Evolutionary conservation across 2,113 vertebrate species (phyloP).

Genomic region (Martes martes): DNA sequence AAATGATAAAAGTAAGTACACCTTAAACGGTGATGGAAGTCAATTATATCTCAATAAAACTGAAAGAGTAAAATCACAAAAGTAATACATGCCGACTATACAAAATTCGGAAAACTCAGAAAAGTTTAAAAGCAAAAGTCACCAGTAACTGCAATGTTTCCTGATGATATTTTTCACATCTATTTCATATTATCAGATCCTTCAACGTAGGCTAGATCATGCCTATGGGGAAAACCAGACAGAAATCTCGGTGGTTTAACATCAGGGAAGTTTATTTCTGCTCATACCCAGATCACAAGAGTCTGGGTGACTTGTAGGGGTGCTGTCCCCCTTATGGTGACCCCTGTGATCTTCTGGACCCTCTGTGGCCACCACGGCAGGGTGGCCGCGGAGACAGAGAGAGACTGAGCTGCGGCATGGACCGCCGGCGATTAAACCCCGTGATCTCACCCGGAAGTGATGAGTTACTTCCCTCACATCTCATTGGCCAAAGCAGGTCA

Average conservation of each 20-base stretch:
- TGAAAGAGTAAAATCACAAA: neutral
- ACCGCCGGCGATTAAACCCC: fast-evolving
- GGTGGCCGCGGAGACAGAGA: fast-evolving
- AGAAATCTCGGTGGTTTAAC: neutral
- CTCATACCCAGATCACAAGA: neutral
- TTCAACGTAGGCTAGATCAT: neutral
- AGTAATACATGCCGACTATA: neutral
- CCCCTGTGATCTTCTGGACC: neutral
- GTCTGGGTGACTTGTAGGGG: neutral
- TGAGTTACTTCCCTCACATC: neutral
- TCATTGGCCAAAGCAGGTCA: neutral
- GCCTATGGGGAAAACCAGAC: neutral
- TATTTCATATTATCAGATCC: neutral
- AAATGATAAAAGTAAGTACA: neutral
- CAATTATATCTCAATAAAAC: neutral
- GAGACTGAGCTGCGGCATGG: fast-evolving
- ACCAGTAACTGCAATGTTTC: neutral
- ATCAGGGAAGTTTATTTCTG: neutral
- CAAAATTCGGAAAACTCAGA: neutral
- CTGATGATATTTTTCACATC: neutral
- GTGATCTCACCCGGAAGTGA: neutral
- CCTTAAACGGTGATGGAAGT: neutral
- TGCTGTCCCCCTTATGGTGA: fast-evolving
- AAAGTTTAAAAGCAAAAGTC: neutral
- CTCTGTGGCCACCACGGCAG: fast-evolving